Percentiles rank a stretch among this genome's conserved stretches.
phyloP scores from a whole-genome alignment of 2,113 vertebrate genomes.

The Mus pahari region DNA sequence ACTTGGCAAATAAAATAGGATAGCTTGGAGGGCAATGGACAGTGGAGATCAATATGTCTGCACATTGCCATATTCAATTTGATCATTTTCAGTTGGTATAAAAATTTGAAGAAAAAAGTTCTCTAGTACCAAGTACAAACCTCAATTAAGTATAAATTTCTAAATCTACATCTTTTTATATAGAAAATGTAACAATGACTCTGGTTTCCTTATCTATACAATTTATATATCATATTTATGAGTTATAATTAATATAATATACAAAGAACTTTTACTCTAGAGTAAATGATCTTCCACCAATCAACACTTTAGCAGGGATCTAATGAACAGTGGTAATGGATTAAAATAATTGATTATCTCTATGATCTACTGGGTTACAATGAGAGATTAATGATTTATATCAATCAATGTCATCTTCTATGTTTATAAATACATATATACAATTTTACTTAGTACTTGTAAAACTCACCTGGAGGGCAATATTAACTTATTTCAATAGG shows the following conservation, averaged over 20 bases:
- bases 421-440: background rate
- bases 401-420: background rate
- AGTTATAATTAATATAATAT: background rate
- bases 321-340: background rate
- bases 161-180: background rate
- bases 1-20: constrained; percentile 30
- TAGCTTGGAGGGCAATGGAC: background rate
- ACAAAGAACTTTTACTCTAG: background rate
- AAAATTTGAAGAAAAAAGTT: background rate
- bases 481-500: background rate
- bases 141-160: background rate
- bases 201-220: background rate
- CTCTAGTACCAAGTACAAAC: background rate
- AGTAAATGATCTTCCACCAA: accelerated
- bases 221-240: background rate
- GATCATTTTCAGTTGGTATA: background rate
- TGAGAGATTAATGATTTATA: background rate
- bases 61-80: background rate
- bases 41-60: background rate
- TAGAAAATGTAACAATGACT: background rate
- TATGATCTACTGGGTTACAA: background rate
- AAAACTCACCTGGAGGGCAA: background rate
- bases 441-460: background rate
- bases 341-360: background rate
- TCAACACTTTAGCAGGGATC: background rate